Evolutionary conservation across 2,113 vertebrate genomes (phyloP), one percentile per base, ranked within the genome.

Genomic region (Urocitellus parryii): DNA sequence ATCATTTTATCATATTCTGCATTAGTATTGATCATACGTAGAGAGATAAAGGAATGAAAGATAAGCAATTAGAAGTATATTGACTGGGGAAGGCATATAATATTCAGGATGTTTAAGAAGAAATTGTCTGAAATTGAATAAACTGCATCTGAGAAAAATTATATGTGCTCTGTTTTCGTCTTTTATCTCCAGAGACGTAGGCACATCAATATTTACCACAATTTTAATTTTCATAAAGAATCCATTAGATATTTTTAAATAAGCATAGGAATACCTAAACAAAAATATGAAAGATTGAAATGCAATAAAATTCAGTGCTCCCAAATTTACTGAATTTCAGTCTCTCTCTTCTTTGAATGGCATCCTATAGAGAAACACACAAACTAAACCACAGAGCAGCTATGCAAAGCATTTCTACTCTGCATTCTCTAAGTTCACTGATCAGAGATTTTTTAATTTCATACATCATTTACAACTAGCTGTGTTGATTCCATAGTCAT

Each of bases 391-490:
- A 45, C 22, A 95, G 37, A 56, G 45, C 32, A n/a, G 12, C 12
- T 88, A 79, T 67, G 24, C 18, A 77, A 12, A 56, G n/a, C 42
- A 63, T 90, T 96, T 79, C 58, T 73, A 48, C 7, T 80, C 61
- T 76, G 14, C 20, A 91, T 90, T 85, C 45, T 78, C 12, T 88
- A 67, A 79, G 53, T 81, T 37, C 34, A 73, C 25, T 91, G 34
- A 6, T 6, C 53, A 93, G 45, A 88, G 12, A 89, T 17, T 94
- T 94, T 93, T 93, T 25, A 93, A 96, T 96, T 95, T 88, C 82
- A 91, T 86, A 85, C 74, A 92, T 92, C 58, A 97, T 95, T 95
- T 96, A 88, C 68, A 97, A 61, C 34, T 92, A 88, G 14, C 4
- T 96, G 13, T 94, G 61, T 79, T 89, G 32, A 82, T 76, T 86